phyloP scores from a whole-genome alignment of 2,113 vertebrate genomes.

The Enhydra lutris region DNA sequence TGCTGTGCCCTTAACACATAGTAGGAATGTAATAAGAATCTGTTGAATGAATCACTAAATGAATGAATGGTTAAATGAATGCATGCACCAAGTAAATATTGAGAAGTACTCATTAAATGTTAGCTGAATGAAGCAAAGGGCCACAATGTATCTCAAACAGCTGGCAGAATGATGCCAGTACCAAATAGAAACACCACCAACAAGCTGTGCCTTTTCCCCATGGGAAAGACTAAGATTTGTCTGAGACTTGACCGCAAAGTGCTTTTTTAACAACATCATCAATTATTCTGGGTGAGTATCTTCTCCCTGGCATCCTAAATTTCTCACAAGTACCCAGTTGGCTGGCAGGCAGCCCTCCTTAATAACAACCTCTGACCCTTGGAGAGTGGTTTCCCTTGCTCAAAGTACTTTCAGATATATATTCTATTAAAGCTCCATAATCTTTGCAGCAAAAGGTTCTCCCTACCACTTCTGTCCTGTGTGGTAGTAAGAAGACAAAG shows the following conservation, averaged over 20 bases:
- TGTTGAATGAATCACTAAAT: background rate
- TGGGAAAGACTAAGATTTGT: background rate
- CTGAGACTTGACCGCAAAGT: background rate
- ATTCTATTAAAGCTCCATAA: background rate
- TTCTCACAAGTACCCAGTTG: background rate
- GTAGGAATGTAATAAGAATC: background rate
- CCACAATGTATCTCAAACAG: background rate
- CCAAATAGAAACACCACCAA: background rate
- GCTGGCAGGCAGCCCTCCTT: background rate
- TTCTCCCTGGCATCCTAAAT: background rate
- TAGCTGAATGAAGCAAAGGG: background rate
- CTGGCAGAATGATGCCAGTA: background rate
- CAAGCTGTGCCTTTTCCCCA: background rate
- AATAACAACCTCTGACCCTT: conserved; percentile 15
- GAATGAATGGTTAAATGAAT: background rate
- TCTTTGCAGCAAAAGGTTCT: background rate
- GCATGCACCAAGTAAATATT: background rate
- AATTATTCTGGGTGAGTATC: background rate
- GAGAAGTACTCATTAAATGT: background rate
- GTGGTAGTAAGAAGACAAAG: background rate
- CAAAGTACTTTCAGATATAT: conserved; percentile 1
- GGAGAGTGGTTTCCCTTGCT: background rate
- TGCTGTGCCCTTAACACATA: background rate
- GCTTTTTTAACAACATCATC: conserved; percentile 42
- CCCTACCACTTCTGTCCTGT: background rate